Conservation (phyloP, 92 coral and sea anemone genomes). For the Siderastrea siderea region DNA sequence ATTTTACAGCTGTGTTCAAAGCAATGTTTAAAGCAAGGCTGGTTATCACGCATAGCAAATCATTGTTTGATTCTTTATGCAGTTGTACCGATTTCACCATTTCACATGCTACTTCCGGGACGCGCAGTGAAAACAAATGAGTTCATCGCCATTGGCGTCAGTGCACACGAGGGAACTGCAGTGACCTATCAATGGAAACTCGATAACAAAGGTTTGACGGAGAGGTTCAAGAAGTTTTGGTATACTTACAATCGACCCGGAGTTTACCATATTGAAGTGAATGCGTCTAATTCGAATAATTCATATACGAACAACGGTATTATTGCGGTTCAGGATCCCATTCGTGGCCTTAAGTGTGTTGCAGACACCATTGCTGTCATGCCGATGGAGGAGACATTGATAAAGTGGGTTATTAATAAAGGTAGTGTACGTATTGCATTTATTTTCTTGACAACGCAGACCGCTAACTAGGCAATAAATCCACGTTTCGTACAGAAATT, state of each 20-base stretch:
- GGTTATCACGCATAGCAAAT: background rate
- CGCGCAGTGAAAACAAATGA: conserved; percentile 18
- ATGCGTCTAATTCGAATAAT: conserved; percentile 68
- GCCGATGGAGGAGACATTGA: conserved; percentile 51
- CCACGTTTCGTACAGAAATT: background rate
- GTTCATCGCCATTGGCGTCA: conserved; percentile 37
- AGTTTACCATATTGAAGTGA: conserved; percentile 61
- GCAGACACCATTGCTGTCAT: conserved; percentile 39
- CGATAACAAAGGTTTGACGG: conserved; percentile 61
- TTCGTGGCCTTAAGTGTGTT: conserved; percentile 42
- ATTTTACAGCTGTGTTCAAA: too few species aligned
- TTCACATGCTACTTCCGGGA: background rate
- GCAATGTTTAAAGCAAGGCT: too few species aligned
- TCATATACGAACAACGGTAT: conserved; percentile 43
- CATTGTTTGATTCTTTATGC: background rate
- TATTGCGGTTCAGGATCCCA: conserved; percentile 66
- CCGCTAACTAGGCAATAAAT: background rate
- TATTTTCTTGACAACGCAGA: background rate
- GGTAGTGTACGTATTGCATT: conserved; percentile 28
- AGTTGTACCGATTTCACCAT: conserved; percentile 34
- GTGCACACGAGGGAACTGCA: conserved; percentile 67
- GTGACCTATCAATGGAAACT: conserved; percentile 75
- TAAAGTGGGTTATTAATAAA: conserved; percentile 63
- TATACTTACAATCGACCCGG: conserved; percentile 70
- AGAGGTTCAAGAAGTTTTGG: conserved; percentile 3